A percentile compares a stretch with the other conserved stretches of the same genome.
These are phyloP conservation scores for Enteromius unitaeniatus DNA, from an alignment of 2,797 vertebrate species.

Conservation along the genomic window DNA sequence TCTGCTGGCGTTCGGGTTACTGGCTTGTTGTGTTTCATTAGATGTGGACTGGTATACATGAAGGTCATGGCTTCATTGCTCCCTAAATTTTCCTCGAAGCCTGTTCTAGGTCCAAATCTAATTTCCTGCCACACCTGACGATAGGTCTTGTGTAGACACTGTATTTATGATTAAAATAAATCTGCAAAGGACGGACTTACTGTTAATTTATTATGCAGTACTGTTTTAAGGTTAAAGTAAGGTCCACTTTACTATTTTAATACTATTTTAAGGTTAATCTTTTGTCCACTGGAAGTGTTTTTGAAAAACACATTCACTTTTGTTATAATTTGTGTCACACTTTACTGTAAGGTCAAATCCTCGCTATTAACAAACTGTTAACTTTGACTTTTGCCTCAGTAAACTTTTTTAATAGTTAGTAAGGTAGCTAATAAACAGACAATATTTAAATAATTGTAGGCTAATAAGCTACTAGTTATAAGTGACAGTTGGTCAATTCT, in stretches of 20 bases:
- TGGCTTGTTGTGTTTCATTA: slow-evolving; percentile 18
- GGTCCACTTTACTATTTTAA: too few species aligned
- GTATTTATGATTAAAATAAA: not conserved
- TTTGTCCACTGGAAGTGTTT: not conserved
- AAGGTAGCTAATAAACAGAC: too few species aligned
- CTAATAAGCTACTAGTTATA: not conserved
- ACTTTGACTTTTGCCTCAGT: not conserved
- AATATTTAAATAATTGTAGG: not conserved
- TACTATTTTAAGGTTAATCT: not conserved
- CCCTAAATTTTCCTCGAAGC: not conserved
- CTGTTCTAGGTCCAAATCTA: not conserved
- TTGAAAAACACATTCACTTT: not conserved
- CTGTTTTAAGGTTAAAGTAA: not conserved
- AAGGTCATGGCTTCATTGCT: not conserved
- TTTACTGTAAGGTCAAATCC: not conserved
- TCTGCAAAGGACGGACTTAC: not conserved
- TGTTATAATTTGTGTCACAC: not conserved
- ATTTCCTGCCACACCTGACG: not conserved
- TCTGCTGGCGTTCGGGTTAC: slow-evolving; percentile 34
- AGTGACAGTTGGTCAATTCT: not conserved
- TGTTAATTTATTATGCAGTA: not conserved
- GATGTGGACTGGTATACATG: not conserved
- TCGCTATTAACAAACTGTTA: not conserved
- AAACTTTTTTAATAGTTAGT: not conserved
- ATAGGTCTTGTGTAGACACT: not conserved